Evolutionary conservation across 1,140 invertebrate species (phyloP).

Genomic region (Drosophila littoralis): DNA sequence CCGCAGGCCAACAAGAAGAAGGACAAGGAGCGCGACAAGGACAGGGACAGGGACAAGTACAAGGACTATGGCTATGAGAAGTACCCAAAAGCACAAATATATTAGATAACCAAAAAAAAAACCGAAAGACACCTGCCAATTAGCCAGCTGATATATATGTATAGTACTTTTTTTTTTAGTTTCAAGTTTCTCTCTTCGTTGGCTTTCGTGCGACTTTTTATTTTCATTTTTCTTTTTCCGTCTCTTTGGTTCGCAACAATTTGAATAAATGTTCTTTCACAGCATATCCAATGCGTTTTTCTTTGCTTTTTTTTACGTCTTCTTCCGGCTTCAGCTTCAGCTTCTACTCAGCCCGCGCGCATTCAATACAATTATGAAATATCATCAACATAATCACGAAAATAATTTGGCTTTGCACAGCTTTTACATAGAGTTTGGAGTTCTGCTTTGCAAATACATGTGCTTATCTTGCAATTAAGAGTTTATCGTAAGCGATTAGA

Average conservation of each 20-base stretch:
- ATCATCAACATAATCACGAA: not conserved
- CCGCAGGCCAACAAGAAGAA: slow-evolving; percentile 62
- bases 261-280: slow-evolving; percentile 21
- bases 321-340: slow-evolving; percentile 15
- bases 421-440: slow-evolving; percentile 17
- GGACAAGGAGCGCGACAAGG: slow-evolving; percentile 53
- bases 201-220: not conserved
- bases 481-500: not conserved
- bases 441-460: slow-evolving; percentile 1
- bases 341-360: slow-evolving; percentile 1
- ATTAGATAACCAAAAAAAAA: slow-evolving; percentile 17
- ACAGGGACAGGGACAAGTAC: slow-evolving; percentile 38
- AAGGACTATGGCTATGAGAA: slow-evolving; percentile 74
- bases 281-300: slow-evolving; percentile 32
- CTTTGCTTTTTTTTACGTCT: slow-evolving; percentile 15
- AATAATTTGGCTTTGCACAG: slow-evolving; percentile 34
- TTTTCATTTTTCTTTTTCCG: slow-evolving; percentile 1
- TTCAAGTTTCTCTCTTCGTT: not conserved
- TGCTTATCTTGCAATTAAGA: slow-evolving; percentile 2
- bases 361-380: slow-evolving; percentile 1
- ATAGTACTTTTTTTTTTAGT: not conserved
- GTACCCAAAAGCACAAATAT: slow-evolving; percentile 54
- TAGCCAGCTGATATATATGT: slow-evolving; percentile 14
- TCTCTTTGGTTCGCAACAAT: not conserved
- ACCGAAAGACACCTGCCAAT: slow-evolving; percentile 15